Evolutionary conservation across 2,113 vertebrate genomes (phyloP).

Genomic region (Coryphaenoides rupestris): DNA sequence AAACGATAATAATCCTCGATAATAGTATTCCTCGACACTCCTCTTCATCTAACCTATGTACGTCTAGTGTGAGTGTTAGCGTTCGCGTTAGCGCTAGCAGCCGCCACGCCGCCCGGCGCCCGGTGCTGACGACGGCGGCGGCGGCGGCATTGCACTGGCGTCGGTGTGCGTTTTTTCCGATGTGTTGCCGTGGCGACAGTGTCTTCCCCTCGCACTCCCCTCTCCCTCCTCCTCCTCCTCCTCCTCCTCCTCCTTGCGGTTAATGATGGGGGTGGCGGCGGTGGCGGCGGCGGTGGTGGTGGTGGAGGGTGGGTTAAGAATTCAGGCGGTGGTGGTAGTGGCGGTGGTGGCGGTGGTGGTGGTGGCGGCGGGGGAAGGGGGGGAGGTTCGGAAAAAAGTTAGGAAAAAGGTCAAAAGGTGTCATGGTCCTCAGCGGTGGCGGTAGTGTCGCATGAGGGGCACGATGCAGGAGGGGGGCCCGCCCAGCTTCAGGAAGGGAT

Average conservation of each 20-base stretch:
- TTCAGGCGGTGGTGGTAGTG: slow-evolving; percentile 11
- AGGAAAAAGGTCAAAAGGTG: no score
- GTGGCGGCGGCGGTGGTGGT: neutral
- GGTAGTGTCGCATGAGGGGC: slow-evolving; percentile 96
- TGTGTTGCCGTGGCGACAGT: slow-evolving; percentile 46
- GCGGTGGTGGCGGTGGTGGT: slow-evolving; percentile 7
- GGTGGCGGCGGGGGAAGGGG: neutral
- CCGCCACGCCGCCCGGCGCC: no score
- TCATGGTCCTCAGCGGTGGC: slow-evolving; percentile 79
- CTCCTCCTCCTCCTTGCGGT: no score
- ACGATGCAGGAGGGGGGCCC: slow-evolving; percentile 94
- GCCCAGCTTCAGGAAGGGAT: slow-evolving; percentile 91
- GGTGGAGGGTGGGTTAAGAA: slow-evolving; percentile 27
- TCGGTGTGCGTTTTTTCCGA: slow-evolving; percentile 32
- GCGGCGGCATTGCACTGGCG: slow-evolving; percentile 51
- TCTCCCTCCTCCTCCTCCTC: no score
- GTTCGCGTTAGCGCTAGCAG: slow-evolving; percentile 13
- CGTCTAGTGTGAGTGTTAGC: slow-evolving; percentile 63
- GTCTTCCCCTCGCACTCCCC: neutral
- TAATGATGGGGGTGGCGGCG: neutral
- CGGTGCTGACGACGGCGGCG: no score
- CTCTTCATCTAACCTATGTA: slow-evolving; percentile 65
- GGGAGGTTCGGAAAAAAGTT: no score
- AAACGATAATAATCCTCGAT: no score
- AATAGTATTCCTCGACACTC: slow-evolving; percentile 53